These are phyloP conservation scores for Amiota mariae DNA, from an alignment of 2,888 invertebrate genomes.

Conservation along the genomic window DNA sequence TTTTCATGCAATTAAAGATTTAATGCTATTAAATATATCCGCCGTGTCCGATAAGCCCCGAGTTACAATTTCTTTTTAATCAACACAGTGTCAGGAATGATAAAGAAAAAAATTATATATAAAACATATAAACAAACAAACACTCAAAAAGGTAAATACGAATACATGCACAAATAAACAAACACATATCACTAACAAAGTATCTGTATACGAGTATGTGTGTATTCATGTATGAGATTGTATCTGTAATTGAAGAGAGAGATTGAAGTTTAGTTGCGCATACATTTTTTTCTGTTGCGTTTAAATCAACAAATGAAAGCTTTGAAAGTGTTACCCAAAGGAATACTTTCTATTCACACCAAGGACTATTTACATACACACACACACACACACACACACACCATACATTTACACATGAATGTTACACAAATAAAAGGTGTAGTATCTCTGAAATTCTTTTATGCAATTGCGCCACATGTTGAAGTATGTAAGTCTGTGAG, in stretches of 20 bases:
- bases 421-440: background rate
- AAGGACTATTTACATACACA: slow-evolving; percentile 31
- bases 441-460: slow-evolving; percentile 15
- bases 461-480: slow-evolving; percentile 28
- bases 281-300: slow-evolving; percentile 17
- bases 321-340: slow-evolving; percentile 34
- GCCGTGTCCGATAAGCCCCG: background rate
- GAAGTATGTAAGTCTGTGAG: background rate
- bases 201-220: background rate
- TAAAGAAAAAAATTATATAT: background rate
- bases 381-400: slow-evolving; percentile 5
- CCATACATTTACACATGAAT: background rate
- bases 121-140: background rate
- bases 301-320: slow-evolving; percentile 30
- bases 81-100: no score
- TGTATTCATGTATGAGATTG: background rate
- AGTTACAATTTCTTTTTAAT: background rate
- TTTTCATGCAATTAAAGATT: background rate
- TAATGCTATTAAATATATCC: background rate
- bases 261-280: background rate
- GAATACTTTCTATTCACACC: slow-evolving; percentile 25
- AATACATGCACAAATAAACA: no score
- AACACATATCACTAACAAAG: slow-evolving; percentile 13
- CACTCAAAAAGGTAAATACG: no score
- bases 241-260: background rate